Evolutionary conservation across 2,113 vertebrate species (phyloP).

Genomic region (Plecotus auritus): DNA sequence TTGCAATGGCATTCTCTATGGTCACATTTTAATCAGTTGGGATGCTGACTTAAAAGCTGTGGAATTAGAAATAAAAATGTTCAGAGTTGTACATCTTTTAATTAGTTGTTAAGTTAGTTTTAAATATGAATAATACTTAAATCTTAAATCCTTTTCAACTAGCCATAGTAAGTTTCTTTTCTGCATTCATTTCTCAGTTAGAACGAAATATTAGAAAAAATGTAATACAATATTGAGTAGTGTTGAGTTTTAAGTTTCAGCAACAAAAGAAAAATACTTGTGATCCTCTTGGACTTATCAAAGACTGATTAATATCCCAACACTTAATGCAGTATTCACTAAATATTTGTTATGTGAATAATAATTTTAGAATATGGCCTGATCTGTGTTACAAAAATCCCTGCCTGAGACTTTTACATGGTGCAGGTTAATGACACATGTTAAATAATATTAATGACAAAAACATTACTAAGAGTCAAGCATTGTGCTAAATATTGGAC

Average conservation of each 20-base stretch:
- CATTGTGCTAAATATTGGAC: background rate
- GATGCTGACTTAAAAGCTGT: background rate
- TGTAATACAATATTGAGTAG: background rate
- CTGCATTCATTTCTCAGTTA: background rate
- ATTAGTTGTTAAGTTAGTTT: background rate
- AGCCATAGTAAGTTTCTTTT: background rate
- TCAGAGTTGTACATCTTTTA: background rate
- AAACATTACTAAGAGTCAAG: background rate
- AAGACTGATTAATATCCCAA: background rate
- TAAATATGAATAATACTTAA: slow-evolving; percentile 1
- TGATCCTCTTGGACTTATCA: background rate
- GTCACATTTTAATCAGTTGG: background rate
- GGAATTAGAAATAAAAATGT: background rate
- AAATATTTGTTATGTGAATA: background rate
- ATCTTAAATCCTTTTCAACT: background rate
- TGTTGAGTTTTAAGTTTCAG: background rate
- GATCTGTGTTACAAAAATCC: background rate
- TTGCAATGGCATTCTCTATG: background rate
- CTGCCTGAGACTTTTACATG: background rate
- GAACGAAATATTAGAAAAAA: background rate
- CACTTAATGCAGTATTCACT: background rate
- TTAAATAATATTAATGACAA: background rate
- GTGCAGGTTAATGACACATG: background rate
- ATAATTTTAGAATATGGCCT: background rate
- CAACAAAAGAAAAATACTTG: background rate